Percentiles rank a stretch among this genome's conserved stretches.
Evolutionary conservation across 2,797 vertebrate species (phyloP).

Genomic region (Danio jaintianensis): DNA sequence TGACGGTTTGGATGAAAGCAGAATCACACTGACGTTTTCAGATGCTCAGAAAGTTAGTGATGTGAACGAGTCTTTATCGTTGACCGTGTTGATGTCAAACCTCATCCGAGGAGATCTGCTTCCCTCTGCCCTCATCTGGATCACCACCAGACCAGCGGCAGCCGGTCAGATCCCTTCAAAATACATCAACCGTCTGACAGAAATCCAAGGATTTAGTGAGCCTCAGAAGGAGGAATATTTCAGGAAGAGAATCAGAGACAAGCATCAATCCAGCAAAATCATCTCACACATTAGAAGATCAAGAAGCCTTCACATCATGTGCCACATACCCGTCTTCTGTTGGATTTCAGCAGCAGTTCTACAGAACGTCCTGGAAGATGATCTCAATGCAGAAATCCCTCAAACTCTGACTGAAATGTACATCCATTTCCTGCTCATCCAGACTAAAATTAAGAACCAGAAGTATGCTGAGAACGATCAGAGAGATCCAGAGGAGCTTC

Average conservation of each 20-base stretch:
- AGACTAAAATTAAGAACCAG: neutral
- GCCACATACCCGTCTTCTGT: conserved; percentile 20
- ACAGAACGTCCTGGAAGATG: neutral
- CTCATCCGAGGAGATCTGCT: conserved; percentile 8
- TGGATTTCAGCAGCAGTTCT: conserved; percentile 17
- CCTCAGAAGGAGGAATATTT: neutral
- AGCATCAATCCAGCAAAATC: neutral
- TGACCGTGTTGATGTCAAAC: neutral
- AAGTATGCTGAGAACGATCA: neutral
- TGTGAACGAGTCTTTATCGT: neutral
- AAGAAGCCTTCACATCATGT: conserved; percentile 21
- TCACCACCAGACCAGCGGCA: too few relatives aligned
- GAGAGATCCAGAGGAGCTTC: neutral
- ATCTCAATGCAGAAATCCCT: neutral
- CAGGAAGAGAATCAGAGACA: neutral
- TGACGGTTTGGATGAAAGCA: conserved; percentile 11
- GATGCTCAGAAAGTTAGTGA: neutral
- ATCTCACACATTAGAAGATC: neutral
- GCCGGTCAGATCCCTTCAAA: neutral
- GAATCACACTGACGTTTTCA: neutral
- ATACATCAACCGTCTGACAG: neutral
- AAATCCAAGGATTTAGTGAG: neutral
- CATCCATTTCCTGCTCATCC: conserved; percentile 8
- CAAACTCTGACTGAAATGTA: conserved; percentile 30
- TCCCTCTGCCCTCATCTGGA: neutral